Conservation (phyloP, 2,797 vertebrate genomes). For the Poecile montanus region DNA sequence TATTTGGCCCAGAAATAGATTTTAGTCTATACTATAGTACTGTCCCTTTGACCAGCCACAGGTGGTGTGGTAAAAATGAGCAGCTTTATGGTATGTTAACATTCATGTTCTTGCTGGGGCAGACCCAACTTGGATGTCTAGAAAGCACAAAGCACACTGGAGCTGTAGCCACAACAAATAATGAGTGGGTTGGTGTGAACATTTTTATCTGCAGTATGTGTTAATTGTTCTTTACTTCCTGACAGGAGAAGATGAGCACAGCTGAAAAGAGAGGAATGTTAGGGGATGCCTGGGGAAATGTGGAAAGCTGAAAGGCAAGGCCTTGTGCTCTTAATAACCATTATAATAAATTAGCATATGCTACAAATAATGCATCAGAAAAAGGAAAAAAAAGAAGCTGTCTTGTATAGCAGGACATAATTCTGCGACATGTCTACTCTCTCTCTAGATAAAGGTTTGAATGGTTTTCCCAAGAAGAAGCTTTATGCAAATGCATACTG, state of each 20-base stretch:
- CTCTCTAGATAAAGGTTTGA: slow-evolving; percentile 37
- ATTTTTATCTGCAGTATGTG: slow-evolving; percentile 27
- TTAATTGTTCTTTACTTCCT: slow-evolving; percentile 53
- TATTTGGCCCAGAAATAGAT: background rate
- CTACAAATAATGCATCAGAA: slow-evolving; percentile 42
- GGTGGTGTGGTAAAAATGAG: background rate
- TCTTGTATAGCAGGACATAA: slow-evolving; percentile 47
- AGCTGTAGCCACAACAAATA: slow-evolving; percentile 46
- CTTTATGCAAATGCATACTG: slow-evolving; percentile 55
- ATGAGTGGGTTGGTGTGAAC: slow-evolving; percentile 14
- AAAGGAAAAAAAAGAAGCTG: background rate
- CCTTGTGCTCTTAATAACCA: slow-evolving; percentile 33
- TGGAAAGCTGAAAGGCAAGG: slow-evolving; percentile 43
- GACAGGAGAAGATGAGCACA: slow-evolving; percentile 3
- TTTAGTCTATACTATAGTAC: background rate
- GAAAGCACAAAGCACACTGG: background rate
- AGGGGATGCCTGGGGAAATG: slow-evolving; percentile 34
- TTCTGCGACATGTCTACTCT: background rate
- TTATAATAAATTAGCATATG: slow-evolving; percentile 53
- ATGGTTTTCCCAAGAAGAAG: slow-evolving; percentile 54
- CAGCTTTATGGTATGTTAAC: background rate
- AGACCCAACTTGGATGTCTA: background rate
- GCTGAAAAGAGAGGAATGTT: slow-evolving; percentile 11
- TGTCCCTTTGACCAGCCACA: background rate
- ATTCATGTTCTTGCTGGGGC: background rate